These are phyloP conservation scores for Patella ulyssiponensis DNA, from an alignment of 2,888 invertebrate species.

Conservation along the genomic window DNA sequence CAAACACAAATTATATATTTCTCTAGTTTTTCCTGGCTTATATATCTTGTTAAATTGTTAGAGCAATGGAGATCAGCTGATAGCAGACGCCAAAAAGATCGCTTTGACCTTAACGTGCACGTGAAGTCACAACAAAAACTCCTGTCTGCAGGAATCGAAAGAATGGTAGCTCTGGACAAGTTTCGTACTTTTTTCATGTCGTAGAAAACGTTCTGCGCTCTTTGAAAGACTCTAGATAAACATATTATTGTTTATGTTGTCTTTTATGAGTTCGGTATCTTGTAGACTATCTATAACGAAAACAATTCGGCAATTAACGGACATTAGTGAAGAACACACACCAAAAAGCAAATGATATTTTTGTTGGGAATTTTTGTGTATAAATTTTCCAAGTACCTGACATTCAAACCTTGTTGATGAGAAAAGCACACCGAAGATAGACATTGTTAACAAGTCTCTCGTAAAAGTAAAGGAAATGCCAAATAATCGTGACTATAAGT, in stretches of 20 bases:
- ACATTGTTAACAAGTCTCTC: not conserved
- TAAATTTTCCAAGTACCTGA: constrained; percentile 9
- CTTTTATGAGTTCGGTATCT: not conserved
- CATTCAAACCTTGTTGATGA: constrained; percentile 9
- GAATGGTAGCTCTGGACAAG: too few species aligned
- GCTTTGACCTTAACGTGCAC: not conserved
- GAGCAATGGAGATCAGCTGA: too few species aligned
- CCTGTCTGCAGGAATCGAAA: too few species aligned
- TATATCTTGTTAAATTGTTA: too few species aligned
- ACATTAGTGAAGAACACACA: constrained; percentile 7
- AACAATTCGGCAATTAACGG: constrained; percentile 11
- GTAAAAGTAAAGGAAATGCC: constrained; percentile 9
- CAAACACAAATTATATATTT: too few species aligned
- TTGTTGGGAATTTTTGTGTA: constrained; percentile 7
- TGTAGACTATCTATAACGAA: not conserved
- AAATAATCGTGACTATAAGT: not conserved
- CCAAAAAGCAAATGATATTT: constrained; percentile 11
- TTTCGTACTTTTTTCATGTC: too few species aligned
- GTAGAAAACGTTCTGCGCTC: too few species aligned
- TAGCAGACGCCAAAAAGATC: too few species aligned
- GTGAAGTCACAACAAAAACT: constrained; percentile 4
- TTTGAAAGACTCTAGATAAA: constrained; percentile 3
- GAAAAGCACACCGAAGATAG: not conserved
- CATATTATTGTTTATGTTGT: constrained; percentile 5
- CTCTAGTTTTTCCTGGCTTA: too few species aligned